Conservation (phyloP, 2,888 invertebrate species). For the Sphinx pinastri region DNA sequence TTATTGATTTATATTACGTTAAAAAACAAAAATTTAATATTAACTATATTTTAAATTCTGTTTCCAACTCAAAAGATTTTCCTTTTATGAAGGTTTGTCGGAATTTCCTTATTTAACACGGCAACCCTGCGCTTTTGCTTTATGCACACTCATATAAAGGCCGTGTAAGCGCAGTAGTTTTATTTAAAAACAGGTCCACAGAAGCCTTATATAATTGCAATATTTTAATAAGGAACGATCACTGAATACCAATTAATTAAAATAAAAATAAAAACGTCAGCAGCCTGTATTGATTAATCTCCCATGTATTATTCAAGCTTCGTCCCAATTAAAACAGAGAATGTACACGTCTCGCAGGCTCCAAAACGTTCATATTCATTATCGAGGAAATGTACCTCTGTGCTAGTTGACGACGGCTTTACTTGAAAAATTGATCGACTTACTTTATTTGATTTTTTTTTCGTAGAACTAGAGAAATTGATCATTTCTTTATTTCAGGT, state of each 20-base stretch:
- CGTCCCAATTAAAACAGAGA: constrained; percentile 30
- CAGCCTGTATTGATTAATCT: constrained; percentile 58
- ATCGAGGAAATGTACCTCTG: neutral
- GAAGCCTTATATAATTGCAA: constrained; percentile 71
- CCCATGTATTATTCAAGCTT: constrained; percentile 61
- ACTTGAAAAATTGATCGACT: neutral
- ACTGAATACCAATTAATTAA: constrained; percentile 71
- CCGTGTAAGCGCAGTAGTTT: constrained; percentile 55
- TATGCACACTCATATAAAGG: constrained; percentile 53
- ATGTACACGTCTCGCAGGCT: constrained; percentile 15
- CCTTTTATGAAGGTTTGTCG: neutral
- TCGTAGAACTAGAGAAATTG: too few species aligned
- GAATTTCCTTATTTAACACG: neutral
- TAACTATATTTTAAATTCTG: too few species aligned
- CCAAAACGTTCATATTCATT: constrained; percentile 6
- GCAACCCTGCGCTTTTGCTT: constrained; percentile 46
- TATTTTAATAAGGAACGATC: constrained; percentile 72
- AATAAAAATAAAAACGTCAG: constrained; percentile 60
- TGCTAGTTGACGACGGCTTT: neutral
- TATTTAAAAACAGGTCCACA: constrained; percentile 68
- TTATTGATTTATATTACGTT: too few species aligned
- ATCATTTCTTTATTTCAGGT: too few species aligned
- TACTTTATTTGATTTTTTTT: too few species aligned
- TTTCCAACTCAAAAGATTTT: too few species aligned
- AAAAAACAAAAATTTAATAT: too few species aligned